Base-by-base conservation (phyloP, 1,140 invertebrate species). In the Drosophila azteca region DNA sequence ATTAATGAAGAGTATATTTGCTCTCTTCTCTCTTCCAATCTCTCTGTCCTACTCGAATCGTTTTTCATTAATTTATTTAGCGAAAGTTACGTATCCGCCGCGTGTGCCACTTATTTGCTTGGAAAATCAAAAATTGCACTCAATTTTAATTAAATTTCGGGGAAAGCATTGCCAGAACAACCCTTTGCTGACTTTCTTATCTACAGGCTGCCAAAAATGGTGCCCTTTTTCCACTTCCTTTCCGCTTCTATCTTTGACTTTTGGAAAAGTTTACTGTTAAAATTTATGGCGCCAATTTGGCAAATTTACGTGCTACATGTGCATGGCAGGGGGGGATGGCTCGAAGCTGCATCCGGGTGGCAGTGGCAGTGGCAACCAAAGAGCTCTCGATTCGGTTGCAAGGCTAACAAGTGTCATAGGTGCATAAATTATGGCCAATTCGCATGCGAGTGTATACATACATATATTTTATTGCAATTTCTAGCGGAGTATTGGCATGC, bases 201-300 rank as follows among this genome's bases (percentile, higher is more conserved):
- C 62, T 59, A 41, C 54, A 52, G 48, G 43, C 39, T 55, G 49
- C 20, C 59, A 74, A 55, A 67, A 39, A 73, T 67, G 64, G 48
- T 46, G 2, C 20, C 51, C 45, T 8, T 1, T 13, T 13, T 17
- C 22, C 45, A 2, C 63, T 22, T 9, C 22, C 31, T 44, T 15
- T 35, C 26, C 17, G 17, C 17, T 20, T 57, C 43, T 67, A 69
- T 67, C 61, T 48, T 54, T 61, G 53, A 74, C 55, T 60, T 77
- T 77, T 64, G 50, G 55, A 51, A 60, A 73, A 77, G 64, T 83
- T 76, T 39, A 63, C 53, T 6, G 20, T 39, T 22, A 6, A 61
- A 79, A 88, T 88, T 88, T 88, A 88, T 88, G 74, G 57, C 57
- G 29, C 49, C 60, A 75, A 68, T 81, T 87, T 87, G 69, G 59